Evolutionary conservation across 2,888 invertebrate species (phyloP), one percentile per base, ranked within the genome.

Genomic region (Cataglyphis rosenhaueri): DNA sequence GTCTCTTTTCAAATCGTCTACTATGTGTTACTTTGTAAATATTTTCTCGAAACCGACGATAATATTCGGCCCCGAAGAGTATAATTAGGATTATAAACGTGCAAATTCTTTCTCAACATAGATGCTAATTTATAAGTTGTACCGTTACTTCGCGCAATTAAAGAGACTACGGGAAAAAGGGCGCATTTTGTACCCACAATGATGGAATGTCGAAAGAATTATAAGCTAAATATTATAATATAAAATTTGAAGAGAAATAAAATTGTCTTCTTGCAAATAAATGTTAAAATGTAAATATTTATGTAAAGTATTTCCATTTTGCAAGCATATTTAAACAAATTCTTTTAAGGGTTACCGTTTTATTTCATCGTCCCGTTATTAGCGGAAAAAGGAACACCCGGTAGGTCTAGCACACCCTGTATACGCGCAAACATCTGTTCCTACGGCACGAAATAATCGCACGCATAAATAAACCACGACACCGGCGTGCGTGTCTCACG

Each of bases 401-500:
- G 55, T 57, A 55, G 57, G 29, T 66, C 29, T 5, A 25, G 29
- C 41, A 76, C 68, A 76, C 68, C 76, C 68, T 76, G 21, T 68
- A 81, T 74, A 62, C 21, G 55, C 81, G 61, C 61, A 66, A 82
- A 76, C 82, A 82, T 82, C 76, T 82, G 82, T 65, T 76, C 61
- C 66, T 76, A 15, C 64, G 57, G 76, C 68, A 57, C 57, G 57
- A 68, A 68, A 76, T 76, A 76, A 76, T 76, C 68, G 21, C 57
- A 57, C 76, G 68, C 66, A 66, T 66, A 76, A 76, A 76, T 76
- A 76, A 76, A 66, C 66, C 76, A 68, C 68, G 57, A 76, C 76
- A 52, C 18, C 55, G 55, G 25, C 52, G 81, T 81, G 83, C 84
- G 84, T 85, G 84, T 84, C 76, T 84, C 76, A 84, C 84, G 84